Evolutionary conservation across 2,888 invertebrate species (phyloP).

Genomic region (Anthrax anthrax): DNA sequence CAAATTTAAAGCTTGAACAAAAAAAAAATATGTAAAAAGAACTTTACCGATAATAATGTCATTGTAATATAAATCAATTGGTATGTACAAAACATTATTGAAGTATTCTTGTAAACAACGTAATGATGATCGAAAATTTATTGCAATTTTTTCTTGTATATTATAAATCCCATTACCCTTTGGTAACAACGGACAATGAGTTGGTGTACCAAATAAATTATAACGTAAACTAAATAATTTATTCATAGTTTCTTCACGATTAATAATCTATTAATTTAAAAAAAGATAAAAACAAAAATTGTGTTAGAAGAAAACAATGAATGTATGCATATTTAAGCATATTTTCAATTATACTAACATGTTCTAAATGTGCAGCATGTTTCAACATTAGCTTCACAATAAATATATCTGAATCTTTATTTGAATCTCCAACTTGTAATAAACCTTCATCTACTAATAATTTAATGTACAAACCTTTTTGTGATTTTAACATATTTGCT

Average conservation of each 20-base stretch:
- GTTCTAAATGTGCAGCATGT: constrained; percentile 19
- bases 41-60: constrained; percentile 27
- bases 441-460: constrained; percentile 26
- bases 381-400: constrained; percentile 24
- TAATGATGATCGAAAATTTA: constrained; percentile 36
- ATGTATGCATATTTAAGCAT: background rate
- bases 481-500: constrained; percentile 26
- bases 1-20: background rate
- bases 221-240: constrained; percentile 16
- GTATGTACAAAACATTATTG: constrained; percentile 32
- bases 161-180: constrained; percentile 23
- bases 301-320: too few relatives aligned
- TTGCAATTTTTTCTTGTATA: constrained; percentile 35
- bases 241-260: constrained; percentile 10
- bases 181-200: constrained; percentile 20
- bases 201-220: constrained; percentile 27
- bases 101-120: constrained; percentile 34
- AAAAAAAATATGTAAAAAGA: background rate
- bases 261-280: constrained; percentile 14
- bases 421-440: constrained; percentile 28
- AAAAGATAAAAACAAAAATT: too few relatives aligned
- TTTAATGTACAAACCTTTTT: constrained; percentile 27
- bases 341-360: constrained; percentile 2
- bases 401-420: constrained; percentile 26
- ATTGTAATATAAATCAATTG: constrained; percentile 33